Conservation (phyloP, 2,888 invertebrate species). For the Idaea dimidiata region DNA sequence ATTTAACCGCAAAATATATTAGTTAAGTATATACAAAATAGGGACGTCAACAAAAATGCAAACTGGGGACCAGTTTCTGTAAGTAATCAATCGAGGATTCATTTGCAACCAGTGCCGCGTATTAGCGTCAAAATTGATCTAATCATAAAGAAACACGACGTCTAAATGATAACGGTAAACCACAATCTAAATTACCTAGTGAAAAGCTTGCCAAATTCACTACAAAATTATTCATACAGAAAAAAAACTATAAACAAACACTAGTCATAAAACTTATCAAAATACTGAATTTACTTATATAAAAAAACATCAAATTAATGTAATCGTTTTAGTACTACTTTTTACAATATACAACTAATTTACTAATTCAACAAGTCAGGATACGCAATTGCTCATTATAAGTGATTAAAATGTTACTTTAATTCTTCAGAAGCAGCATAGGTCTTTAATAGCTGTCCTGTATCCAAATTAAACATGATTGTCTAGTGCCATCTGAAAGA, state of each 20-base stretch:
- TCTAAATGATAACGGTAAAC: slow-evolving; percentile 30
- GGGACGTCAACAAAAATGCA: slow-evolving; percentile 76
- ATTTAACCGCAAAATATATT: slow-evolving; percentile 78
- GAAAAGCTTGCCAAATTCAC: slow-evolving; percentile 54
- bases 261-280: slow-evolving; percentile 55
- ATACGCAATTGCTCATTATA: slow-evolving; percentile 74
- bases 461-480: slow-evolving; percentile 19
- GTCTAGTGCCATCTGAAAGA: slow-evolving; percentile 57
- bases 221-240: slow-evolving; percentile 61
- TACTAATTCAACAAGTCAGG: slow-evolving; percentile 55
- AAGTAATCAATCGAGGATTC: slow-evolving; percentile 17
- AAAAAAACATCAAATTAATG: slow-evolving; percentile 58
- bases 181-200: slow-evolving; percentile 49
- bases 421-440: slow-evolving; percentile 26
- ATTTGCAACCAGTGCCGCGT: not conserved
- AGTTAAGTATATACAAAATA: slow-evolving; percentile 69
- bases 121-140: slow-evolving; percentile 21
- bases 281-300: slow-evolving; percentile 71
- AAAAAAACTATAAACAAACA: slow-evolving; percentile 56
- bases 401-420: slow-evolving; percentile 45
- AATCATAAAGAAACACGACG: slow-evolving; percentile 28
- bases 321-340: slow-evolving; percentile 60
- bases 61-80: slow-evolving; percentile 57
- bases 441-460: slow-evolving; percentile 24
- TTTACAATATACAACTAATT: slow-evolving; percentile 68